These are phyloP conservation scores for Acholoe squamosa DNA, from an alignment of 2,888 invertebrate species.

Conservation along the genomic window DNA sequence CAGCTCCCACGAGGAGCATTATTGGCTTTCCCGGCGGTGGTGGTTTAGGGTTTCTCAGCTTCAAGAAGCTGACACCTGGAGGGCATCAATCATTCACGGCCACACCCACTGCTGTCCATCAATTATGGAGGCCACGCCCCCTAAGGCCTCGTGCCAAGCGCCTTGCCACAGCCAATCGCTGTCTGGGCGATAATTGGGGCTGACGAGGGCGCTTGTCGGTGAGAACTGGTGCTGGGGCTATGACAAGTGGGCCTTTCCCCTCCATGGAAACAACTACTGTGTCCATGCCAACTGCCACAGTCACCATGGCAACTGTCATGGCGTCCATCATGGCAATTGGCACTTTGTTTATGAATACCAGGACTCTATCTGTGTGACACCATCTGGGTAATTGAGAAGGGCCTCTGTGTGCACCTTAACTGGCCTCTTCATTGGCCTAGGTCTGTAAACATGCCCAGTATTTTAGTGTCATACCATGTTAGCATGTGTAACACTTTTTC, in stretches of 20 bases:
- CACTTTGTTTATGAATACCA: too few species aligned
- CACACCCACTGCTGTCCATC: background rate
- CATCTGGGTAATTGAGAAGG: too few species aligned
- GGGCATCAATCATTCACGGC: constrained; percentile 14
- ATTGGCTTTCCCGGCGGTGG: background rate
- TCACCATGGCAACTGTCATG: too few species aligned
- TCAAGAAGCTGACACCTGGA: constrained; percentile 24
- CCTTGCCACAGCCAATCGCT: background rate
- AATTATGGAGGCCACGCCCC: constrained; percentile 32
- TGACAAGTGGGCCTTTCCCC: background rate
- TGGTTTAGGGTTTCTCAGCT: constrained; percentile 24
- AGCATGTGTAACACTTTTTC: too few species aligned
- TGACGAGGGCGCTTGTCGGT: background rate
- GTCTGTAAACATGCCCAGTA: too few species aligned
- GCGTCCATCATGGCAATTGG: too few species aligned
- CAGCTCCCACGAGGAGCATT: background rate
- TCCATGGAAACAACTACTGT: too few species aligned
- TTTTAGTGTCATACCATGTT: too few species aligned
- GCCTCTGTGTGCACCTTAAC: too few species aligned
- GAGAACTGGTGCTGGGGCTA: background rate
- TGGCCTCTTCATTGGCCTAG: too few species aligned
- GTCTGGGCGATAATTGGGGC: background rate
- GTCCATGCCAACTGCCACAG: too few species aligned
- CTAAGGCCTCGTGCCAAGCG: background rate
- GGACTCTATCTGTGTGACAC: too few species aligned